phyloP scores from a whole-genome alignment of 2,888 invertebrate genomes.

The Biston betularia region DNA sequence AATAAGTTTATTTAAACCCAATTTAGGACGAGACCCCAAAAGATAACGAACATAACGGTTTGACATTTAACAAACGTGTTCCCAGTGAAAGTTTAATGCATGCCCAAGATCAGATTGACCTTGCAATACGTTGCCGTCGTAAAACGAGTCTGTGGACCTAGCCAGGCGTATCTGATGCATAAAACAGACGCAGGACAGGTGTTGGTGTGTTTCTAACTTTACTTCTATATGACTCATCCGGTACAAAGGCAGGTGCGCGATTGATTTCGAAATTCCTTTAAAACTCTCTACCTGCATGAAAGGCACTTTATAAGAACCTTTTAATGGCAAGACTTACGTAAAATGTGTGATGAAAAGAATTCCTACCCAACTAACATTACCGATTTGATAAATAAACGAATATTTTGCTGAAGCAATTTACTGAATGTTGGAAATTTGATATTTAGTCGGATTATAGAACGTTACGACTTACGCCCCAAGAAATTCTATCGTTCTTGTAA shows the following conservation, averaged over 20 bases:
- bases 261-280: constrained; percentile 31
- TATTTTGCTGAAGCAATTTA: neutral
- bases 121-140: constrained; percentile 50
- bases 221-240: constrained; percentile 30
- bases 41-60: constrained; percentile 43
- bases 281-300: constrained; percentile 34
- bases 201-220: constrained; percentile 29
- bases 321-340: constrained; percentile 32
- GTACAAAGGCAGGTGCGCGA: constrained; percentile 38
- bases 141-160: constrained; percentile 50
- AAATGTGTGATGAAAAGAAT: constrained; percentile 20
- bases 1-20: neutral
- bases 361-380: neutral
- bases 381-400: neutral
- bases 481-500: constrained; percentile 28
- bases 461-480: constrained; percentile 13
- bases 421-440: constrained; percentile 8
- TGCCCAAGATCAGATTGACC: constrained; percentile 54
- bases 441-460: constrained; percentile 17
- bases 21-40: constrained; percentile 20
- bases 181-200: constrained; percentile 30
- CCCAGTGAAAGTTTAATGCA: constrained; percentile 61
- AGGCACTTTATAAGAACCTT: constrained; percentile 28
- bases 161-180: constrained; percentile 28
- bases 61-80: constrained; percentile 44